Percentiles rank a stretch among this genome's conserved stretches.
Evolutionary conservation across 2,888 invertebrate species (phyloP).

Genomic region (Germaria angustata): DNA sequence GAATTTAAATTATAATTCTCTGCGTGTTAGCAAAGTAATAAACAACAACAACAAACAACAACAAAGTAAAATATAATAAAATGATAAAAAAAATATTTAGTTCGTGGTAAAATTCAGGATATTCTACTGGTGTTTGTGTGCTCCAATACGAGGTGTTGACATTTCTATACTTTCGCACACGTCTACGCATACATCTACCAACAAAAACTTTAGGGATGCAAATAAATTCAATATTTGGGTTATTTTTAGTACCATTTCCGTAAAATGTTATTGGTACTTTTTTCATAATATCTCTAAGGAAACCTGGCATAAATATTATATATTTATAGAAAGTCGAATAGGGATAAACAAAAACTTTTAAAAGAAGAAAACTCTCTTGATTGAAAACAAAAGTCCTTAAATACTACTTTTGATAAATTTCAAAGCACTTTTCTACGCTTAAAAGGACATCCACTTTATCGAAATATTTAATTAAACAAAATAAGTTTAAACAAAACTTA

Average conservation of each 20-base stretch:
- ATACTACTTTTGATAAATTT: too few relatives aligned
- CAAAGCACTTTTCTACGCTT: too few relatives aligned
- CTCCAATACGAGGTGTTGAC: not conserved
- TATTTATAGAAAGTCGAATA: too few relatives aligned
- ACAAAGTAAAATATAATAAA: not conserved
- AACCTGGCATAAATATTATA: too few relatives aligned
- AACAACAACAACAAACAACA: constrained; percentile 17
- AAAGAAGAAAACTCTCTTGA: too few relatives aligned
- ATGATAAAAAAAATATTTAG: constrained; percentile 23
- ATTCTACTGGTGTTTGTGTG: constrained; percentile 23
- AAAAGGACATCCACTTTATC: too few relatives aligned
- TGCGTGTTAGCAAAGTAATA: constrained; percentile 6
- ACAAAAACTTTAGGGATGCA: not conserved
- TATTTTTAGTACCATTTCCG: not conserved
- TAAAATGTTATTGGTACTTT: too few relatives aligned
- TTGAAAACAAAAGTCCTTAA: too few relatives aligned
- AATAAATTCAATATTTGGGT: not conserved
- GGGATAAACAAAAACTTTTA: too few relatives aligned
- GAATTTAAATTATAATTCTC: constrained; percentile 24
- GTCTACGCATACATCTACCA: not conserved
- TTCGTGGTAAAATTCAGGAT: constrained; percentile 29
- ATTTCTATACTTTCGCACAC: not conserved
- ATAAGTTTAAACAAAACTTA: too few relatives aligned
- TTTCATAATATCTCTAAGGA: too few relatives aligned
- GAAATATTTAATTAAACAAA: too few relatives aligned